Conservation (phyloP, 1,140 invertebrate genomes). For the Melipona quadrifasciata region DNA sequence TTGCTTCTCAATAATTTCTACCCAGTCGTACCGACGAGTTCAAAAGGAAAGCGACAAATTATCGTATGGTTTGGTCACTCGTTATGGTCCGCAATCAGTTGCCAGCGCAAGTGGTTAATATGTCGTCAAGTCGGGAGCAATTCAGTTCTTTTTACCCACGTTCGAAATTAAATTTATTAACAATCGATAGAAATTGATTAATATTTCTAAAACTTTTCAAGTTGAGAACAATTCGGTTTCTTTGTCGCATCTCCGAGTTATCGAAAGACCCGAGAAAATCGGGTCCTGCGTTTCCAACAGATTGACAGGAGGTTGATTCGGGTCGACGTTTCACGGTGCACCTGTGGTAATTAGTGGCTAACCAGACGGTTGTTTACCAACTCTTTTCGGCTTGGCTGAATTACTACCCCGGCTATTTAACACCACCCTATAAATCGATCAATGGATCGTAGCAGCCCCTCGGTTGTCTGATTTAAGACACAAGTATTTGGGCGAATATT, state of each 20-base stretch:
- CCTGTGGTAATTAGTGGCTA: conserved; percentile 36
- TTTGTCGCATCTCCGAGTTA: neutral
- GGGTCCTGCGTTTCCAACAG: neutral
- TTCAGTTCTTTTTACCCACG: too few species aligned
- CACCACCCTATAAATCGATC: conserved; percentile 68
- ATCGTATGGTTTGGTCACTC: too few species aligned
- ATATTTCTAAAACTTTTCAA: too few species aligned
- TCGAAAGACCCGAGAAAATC: neutral
- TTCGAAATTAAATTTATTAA: too few species aligned
- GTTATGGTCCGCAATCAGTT: too few species aligned
- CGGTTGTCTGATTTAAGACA: conserved; percentile 36
- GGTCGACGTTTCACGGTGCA: conserved; percentile 26
- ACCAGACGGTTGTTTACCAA: conserved; percentile 66
- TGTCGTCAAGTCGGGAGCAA: too few species aligned
- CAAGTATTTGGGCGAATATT: conserved; percentile 22
- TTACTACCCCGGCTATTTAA: conserved; percentile 66
- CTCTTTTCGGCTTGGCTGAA: conserved; percentile 62
- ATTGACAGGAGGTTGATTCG: conserved; percentile 19
- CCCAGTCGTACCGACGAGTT: too few species aligned
- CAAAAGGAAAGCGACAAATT: too few species aligned
- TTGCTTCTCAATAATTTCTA: too few species aligned
- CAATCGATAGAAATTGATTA: too few species aligned
- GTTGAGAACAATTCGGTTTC: too few species aligned
- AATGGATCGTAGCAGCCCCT: conserved; percentile 13
- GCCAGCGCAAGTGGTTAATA: too few species aligned